Evolutionary conservation across 2,797 vertebrate genomes (phyloP).

Genomic region (Esox masquinongy): DNA sequence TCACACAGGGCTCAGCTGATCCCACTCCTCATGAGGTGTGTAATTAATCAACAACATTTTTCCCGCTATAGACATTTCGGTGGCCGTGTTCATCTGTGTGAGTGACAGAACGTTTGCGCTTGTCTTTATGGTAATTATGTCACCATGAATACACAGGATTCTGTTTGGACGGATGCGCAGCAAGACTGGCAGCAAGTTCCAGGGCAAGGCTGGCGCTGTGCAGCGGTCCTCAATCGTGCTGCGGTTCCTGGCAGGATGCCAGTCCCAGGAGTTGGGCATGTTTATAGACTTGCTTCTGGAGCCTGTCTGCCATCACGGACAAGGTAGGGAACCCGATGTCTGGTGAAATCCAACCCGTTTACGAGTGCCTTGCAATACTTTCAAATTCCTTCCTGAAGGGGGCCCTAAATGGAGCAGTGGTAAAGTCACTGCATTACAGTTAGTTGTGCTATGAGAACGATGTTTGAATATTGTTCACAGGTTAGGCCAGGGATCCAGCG

Average conservation of each 20-base stretch:
- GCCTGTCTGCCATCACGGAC: slow-evolving; percentile 82
- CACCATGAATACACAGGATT: slow-evolving; percentile 75
- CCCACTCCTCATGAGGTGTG: slow-evolving; percentile 93
- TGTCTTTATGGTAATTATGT: not conserved
- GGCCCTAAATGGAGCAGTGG: too few species aligned
- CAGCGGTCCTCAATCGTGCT: slow-evolving; percentile 90
- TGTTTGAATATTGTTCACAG: too few species aligned
- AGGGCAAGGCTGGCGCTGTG: slow-evolving; percentile 83
- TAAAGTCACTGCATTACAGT: too few species aligned
- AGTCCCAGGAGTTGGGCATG: slow-evolving; percentile 86
- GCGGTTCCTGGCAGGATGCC: slow-evolving; percentile 89
- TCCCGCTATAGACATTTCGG: too few species aligned
- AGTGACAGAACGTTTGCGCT: not conserved
- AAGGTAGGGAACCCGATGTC: slow-evolving; percentile 67
- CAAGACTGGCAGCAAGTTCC: slow-evolving; percentile 91
- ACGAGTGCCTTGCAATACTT: not conserved
- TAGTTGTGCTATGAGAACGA: too few species aligned
- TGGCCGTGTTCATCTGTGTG: not conserved
- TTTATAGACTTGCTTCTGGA: slow-evolving; percentile 93
- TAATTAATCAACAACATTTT: too few species aligned
- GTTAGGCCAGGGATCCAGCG: too few species aligned
- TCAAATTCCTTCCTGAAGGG: not conserved
- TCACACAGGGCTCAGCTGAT: slow-evolving; percentile 85
- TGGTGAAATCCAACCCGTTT: not conserved
- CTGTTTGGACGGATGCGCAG: slow-evolving; percentile 93